Conservation (phyloP, 2,888 invertebrate genomes). For the Diloba caeruleocephala region DNA sequence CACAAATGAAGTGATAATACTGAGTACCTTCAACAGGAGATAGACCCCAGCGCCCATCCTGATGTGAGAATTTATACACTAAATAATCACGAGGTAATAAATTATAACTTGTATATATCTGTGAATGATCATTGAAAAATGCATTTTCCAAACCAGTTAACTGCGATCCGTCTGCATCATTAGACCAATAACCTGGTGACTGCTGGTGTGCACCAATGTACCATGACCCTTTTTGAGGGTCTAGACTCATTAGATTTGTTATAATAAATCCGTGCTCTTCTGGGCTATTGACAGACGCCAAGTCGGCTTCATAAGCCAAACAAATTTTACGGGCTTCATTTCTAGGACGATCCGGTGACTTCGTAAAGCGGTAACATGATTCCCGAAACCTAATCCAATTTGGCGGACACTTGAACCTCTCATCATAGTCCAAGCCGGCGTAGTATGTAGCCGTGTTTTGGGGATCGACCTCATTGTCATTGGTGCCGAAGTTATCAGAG, state of each 20-base stretch:
- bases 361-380: constrained; percentile 96
- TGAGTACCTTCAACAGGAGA: constrained; percentile 94
- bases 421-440: constrained; percentile 81
- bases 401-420: constrained; percentile 92
- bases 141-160: constrained; percentile 94
- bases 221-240: constrained; percentile 96
- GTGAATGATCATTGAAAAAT: constrained; percentile 91
- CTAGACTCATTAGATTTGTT: constrained; percentile 93
- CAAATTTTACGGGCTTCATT: constrained; percentile 95
- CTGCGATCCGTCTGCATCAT: constrained; percentile 95
- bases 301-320: constrained; percentile 94
- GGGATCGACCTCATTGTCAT: constrained; percentile 79
- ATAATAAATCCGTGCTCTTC: constrained; percentile 97
- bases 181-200: constrained; percentile 93
- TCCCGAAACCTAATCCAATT: constrained; percentile 95
- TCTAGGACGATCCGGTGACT: constrained; percentile 94
- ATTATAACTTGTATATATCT: constrained; percentile 81
- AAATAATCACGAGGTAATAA: constrained; percentile 92
- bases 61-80: constrained; percentile 93
- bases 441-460: constrained; percentile 79
- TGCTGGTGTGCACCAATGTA: constrained; percentile 94
- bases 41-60: constrained; percentile 95
- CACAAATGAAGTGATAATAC: constrained; percentile 95
- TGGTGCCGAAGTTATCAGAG: constrained; percentile 73
- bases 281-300: constrained; percentile 93